Conservation (phyloP, 2,113 vertebrate genomes). For the Typhlomys cinereus region DNA sequence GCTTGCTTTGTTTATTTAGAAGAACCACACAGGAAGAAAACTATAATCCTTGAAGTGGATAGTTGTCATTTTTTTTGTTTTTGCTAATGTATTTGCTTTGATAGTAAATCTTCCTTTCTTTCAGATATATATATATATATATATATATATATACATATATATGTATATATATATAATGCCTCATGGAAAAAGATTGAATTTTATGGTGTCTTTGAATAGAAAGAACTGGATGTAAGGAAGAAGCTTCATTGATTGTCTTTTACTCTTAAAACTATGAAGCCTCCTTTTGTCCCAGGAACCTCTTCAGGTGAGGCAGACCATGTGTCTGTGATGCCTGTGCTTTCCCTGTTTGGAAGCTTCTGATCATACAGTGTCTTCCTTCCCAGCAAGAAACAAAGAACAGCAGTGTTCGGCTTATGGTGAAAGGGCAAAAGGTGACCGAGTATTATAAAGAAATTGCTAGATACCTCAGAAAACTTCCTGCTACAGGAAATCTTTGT, state of each 20-base stretch:
- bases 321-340: rapidly evolving
- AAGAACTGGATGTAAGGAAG: background rate
- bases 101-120: background rate
- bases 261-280: background rate
- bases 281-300: background rate
- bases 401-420: rapidly evolving
- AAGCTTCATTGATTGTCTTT: background rate
- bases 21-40: background rate
- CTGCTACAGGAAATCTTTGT: background rate
- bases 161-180: background rate
- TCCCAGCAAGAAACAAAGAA: background rate
- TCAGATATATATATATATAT: background rate
- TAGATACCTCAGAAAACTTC: background rate
- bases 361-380: background rate
- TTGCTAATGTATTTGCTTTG: background rate
- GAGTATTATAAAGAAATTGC: background rate
- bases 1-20: background rate
- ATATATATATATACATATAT: background rate
- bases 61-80: background rate
- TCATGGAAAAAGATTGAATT: background rate
- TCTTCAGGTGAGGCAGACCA: background rate
- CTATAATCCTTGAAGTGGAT: background rate
- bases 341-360: background rate
- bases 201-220: background rate
- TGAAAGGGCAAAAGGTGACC: background rate